Evolutionary conservation across 1,140 invertebrate genomes (phyloP), one percentile per base, ranked within the genome.

Genomic region (Drosophila sechellia): DNA sequence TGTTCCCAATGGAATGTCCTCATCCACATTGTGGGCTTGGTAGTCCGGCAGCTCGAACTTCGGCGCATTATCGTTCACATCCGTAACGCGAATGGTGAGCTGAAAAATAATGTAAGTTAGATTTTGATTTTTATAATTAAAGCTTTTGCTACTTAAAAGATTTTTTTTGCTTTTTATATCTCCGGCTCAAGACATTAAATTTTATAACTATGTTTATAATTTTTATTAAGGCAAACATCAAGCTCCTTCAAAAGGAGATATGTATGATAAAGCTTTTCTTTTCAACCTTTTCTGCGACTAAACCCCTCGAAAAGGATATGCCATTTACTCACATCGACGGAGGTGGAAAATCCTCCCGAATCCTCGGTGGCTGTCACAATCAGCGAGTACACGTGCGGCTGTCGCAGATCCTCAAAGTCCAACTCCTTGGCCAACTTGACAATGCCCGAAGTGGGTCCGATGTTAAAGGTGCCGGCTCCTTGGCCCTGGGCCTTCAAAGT

Each of bases 21-120:
- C 98, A 84, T 98, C 97, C 4, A 98, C 96, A 91, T 98, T 98
- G 91, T 98, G 97, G 0, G 97, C 97, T 93, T 98, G 97, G 91
- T 98, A 98, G 92, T 98, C 97, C 0, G 98, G 98, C 45, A 98
- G 92, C 92, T 98, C 97, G 86, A 98, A 98, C 92, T 98, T 98
- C 0, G 98, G 97, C 4, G 97, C 96, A 92, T 98, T 98, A 91
- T 98, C 97, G 81, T 98, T 98, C 1, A 98, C 97, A 93, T 98
- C 98, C n/a, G 97, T 97, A 0, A 98, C 97, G 48, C 96, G 94
- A 66, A 98, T 98, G 5, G 97, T 98, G 15, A 98, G 92, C 97
- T 98, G 87, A 2, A 66, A 55, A 5, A 34, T 13, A 3, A 4
- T n/a, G 0, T n/a, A 8, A 3, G 10, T 68, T 12, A 65, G 15